Evolutionary conservation across 2,113 vertebrate species (phyloP).

Genomic region (Tychaedon coryphoeus): DNA sequence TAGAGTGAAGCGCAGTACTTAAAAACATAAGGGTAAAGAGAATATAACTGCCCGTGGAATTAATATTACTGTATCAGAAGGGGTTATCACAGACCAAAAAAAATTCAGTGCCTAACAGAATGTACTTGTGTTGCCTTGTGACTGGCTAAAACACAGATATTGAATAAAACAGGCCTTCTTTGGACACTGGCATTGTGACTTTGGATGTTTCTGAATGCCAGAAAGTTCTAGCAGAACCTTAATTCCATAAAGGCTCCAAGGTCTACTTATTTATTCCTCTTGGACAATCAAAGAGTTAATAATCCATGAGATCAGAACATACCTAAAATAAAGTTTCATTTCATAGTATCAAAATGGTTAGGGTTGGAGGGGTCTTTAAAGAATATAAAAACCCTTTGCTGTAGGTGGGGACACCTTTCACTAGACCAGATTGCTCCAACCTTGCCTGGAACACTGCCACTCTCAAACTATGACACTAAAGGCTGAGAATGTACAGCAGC

Average conservation of each 20-base stretch:
- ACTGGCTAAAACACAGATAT: not conserved
- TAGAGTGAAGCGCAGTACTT: not conserved
- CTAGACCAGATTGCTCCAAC: not conserved
- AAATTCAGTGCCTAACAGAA: not conserved
- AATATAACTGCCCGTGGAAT: not conserved
- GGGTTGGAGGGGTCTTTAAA: not conserved
- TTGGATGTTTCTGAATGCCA: not conserved
- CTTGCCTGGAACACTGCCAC: not conserved
- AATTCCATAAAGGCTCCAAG: not conserved
- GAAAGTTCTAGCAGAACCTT: not conserved
- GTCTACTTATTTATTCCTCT: not conserved
- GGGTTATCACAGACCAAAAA: not conserved
- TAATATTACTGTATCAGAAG: not conserved
- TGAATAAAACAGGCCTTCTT: not conserved
- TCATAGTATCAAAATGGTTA: not conserved
- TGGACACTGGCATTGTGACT: not conserved
- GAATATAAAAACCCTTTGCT: not conserved
- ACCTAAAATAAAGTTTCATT: not conserved
- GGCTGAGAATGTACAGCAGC: not conserved
- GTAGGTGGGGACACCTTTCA: not conserved
- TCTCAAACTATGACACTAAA: not conserved
- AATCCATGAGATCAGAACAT: not conserved
- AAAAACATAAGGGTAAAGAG: not conserved
- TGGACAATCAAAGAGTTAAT: not conserved
- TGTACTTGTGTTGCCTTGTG: not conserved